Base-by-base conservation (phyloP, 2,113 vertebrate species). In the Vombatus ursinus region DNA sequence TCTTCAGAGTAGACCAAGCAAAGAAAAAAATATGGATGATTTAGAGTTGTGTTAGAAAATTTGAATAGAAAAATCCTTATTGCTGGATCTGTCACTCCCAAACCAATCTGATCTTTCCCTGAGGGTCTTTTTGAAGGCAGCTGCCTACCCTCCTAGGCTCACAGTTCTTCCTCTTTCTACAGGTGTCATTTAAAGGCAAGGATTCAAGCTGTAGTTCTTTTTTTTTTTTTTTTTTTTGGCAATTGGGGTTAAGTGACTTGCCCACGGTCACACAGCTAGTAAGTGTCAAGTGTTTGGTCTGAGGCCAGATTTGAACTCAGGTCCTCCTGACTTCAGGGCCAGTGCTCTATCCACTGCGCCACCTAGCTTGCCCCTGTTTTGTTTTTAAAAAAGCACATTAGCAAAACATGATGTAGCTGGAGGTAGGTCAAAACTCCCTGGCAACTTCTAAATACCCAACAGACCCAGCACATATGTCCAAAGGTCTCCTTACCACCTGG, bases 401-500 rank as follows among this genome's bases (percentile, higher is more conserved):
- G 90, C 90, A 90, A 90, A 90, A 26, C 14, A 90, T 90, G 49
- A 19, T 10, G 28, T 12, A 90, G 90, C 90, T 49, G 48, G 90
- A 90, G 48, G 90, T 10, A 31, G 48, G 90, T 50, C 25, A 50
- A 90, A 90, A 90, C 9, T 25, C 90, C 48, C n/a, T 44, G 22
- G n/a, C 68, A 84, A 84, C n/a, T 16, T 37, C n/a, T 84, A 22
- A 77, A 44, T 11, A 84, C 6, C n/a, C 68, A 84, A 44, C n/a
- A 19, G 37, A 23, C 16, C 19, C 68, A 84, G 68, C 5, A 84
- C 19, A 84, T n/a, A 6, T 22, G 68, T 37, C 37, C 68, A 84
- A 2, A 92, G 8, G 96, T 22, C 92, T 95, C 96, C 95, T 94
- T 51, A 77, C 90, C 48, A 3, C 5, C 44, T 50, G 51, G 90